These are phyloP conservation scores for Cheiracanthium punctorium DNA, from an alignment of 2,888 invertebrate species.

Conservation along the genomic window DNA sequence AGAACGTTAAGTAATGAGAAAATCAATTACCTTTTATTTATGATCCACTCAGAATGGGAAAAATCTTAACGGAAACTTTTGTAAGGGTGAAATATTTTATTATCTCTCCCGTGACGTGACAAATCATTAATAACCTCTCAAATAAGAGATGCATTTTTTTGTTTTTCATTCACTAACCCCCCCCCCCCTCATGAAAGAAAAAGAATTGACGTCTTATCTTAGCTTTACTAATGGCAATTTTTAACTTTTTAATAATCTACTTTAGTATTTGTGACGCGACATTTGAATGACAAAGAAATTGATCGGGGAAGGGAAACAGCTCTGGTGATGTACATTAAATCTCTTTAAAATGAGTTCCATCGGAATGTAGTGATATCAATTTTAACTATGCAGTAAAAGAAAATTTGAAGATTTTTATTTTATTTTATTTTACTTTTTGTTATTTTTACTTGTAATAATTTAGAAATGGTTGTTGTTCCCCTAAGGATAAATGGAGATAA, in stretches of 20 bases:
- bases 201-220: not conserved
- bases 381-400: not conserved
- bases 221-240: not conserved
- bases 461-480: too few species aligned
- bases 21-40: conserved; percentile 2
- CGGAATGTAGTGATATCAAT: not conserved
- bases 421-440: not conserved
- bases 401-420: too few species aligned
- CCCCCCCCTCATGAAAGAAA: not conserved
- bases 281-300: not conserved
- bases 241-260: not conserved
- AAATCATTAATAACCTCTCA: too few species aligned
- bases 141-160: too few species aligned
- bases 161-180: too few species aligned
- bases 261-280: not conserved
- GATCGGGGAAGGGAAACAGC: not conserved
- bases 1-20: not conserved
- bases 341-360: not conserved
- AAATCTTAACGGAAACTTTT: not conserved
- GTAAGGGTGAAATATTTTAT: conserved; percentile 5
- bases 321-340: not conserved
- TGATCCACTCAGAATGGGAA: not conserved
- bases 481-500: too few species aligned
- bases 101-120: not conserved
- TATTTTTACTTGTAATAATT: too few species aligned